phyloP scores from a whole-genome alignment of 2,113 vertebrate genomes.

The Odocoileus hemionus region DNA sequence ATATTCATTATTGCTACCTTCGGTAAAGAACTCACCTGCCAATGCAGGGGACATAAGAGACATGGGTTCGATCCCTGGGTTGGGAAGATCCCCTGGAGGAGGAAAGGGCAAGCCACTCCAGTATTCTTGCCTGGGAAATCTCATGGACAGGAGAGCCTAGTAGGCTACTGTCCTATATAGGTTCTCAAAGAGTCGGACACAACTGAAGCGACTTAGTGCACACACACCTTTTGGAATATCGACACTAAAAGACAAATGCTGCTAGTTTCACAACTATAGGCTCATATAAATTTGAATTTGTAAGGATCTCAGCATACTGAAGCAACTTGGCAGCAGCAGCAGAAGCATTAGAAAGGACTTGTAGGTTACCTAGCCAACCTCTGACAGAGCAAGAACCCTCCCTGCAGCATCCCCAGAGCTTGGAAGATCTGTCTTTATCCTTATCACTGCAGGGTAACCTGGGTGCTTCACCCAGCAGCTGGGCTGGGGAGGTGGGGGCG shows the following conservation, averaged over 20 bases:
- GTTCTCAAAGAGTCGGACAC: too few relatives aligned
- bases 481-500: too few relatives aligned
- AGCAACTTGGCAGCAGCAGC: too few relatives aligned
- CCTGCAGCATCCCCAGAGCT: neutral
- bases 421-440: neutral
- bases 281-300: neutral
- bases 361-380: neutral
- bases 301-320: neutral
- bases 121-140: too few relatives aligned
- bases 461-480: neutral
- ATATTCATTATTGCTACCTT: neutral
- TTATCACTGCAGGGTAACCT: neutral
- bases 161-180: too few relatives aligned
- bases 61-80: neutral
- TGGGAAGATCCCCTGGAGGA: neutral
- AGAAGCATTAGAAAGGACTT: neutral
- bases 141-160: too few relatives aligned
- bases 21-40: neutral
- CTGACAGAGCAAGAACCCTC: neutral
- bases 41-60: neutral
- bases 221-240: neutral
- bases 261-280: neutral
- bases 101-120: too few relatives aligned
- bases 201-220: too few relatives aligned
- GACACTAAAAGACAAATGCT: neutral